These are phyloP conservation scores for silkworm (Bombyx mori) DNA, from an alignment of 1,140 invertebrate species.

Conservation along the genomic window ASM3026992v2 NC_085120.1:2623501-2624000, in stretches of 20 bases:
- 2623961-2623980: conserved; percentile 69
- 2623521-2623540: conserved; percentile 77
- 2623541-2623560: conserved; percentile 88
- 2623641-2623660: conserved; percentile 61
- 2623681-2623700: conserved; percentile 76
- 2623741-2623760: conserved; percentile 77
- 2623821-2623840: conserved; percentile 66
- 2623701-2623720: conserved; percentile 46
- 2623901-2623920: conserved; percentile 61
- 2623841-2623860: conserved; percentile 73
- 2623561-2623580: conserved; percentile 87
- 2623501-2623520: conserved; percentile 51
- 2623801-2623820: conserved; percentile 35
- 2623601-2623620: conserved; percentile 91
- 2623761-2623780: conserved; percentile 66
- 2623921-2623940: conserved; percentile 60
- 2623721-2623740: conserved; percentile 74
- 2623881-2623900: conserved; percentile 69
- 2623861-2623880: conserved; percentile 74
- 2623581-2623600: conserved; percentile 92
- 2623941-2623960: conserved; percentile 69
- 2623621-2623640: conserved; percentile 79
- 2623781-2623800: conserved; percentile 53
- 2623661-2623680: conserved; percentile 74
- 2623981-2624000: conserved; percentile 53